phyloP scores from a whole-genome alignment of 2,113 vertebrate species.

The Heliornis fulica region DNA sequence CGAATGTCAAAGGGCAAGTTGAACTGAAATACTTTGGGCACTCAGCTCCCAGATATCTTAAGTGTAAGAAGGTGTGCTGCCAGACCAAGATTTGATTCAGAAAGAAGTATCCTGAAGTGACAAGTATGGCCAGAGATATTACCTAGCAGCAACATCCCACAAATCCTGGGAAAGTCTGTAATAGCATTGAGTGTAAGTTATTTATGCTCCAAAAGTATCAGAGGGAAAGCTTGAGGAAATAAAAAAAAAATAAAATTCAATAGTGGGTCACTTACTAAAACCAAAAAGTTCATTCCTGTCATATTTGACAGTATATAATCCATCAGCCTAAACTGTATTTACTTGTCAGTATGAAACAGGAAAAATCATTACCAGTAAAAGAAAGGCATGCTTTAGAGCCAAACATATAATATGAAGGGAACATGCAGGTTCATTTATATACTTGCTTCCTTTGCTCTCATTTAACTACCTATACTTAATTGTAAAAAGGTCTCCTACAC shows the following conservation, averaged over 20 bases:
- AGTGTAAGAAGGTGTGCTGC: background rate
- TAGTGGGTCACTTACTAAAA: background rate
- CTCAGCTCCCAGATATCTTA: background rate
- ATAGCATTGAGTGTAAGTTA: rapidly evolving
- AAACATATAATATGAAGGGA: background rate
- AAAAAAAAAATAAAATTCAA: background rate
- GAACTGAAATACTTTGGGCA: background rate
- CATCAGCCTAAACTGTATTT: background rate
- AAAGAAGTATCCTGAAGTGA: background rate
- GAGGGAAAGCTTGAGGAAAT: background rate
- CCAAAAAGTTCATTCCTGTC: background rate
- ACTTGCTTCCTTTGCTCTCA: background rate
- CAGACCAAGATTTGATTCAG: background rate
- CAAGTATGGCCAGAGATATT: background rate
- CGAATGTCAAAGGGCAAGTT: constrained; percentile 42
- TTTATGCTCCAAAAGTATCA: background rate
- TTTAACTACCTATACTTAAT: background rate
- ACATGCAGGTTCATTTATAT: background rate
- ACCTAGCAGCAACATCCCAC: background rate
- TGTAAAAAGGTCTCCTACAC: background rate
- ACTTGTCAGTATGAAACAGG: background rate
- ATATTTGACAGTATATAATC: background rate
- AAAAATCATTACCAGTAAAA: background rate
- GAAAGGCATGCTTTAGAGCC: background rate
- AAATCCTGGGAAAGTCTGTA: background rate